Base-by-base conservation (phyloP, 2,888 invertebrate genomes). In the Belgica antarctica region DNA sequence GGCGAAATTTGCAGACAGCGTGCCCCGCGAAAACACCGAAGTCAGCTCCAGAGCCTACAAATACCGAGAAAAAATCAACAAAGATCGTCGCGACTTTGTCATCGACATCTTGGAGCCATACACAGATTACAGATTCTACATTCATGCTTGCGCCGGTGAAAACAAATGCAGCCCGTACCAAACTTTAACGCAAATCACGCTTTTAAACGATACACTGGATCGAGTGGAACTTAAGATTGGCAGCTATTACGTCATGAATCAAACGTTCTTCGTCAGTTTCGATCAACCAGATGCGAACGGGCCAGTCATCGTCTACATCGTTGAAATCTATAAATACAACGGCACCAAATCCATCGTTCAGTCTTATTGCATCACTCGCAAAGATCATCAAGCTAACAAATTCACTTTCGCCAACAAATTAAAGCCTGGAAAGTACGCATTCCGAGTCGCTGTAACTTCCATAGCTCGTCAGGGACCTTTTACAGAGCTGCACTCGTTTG, bases 241-340 rank as follows among this genome's bases (percentile, higher is more conserved):
- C 12, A 70, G 72, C 0, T 72, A 22, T 8, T 2, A 59, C 3
- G 36, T 22, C 7, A 52, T 7, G 22, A 47, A 10, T 4, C 2
- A n/a, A 73, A 5, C 71, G 74, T 15, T 71, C 27, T 10, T n/a
- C 12, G 19, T 84, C 1, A 73, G 73, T 2, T 90, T 90, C 89
- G 77, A 78, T 0, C 80, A 84, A 72, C 89, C 89, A n/a, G 72
- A 81, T 24, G 87, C 89, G 0, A 91, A 90, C 75, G 86, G 87
- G 0, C 75, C 85, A 1, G 83, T 88, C 4, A 79, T 89, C 5
- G 82, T 84, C 0, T 90, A 88, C 75, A 81, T 82, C 22, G 76
- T 88, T 10, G 82, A 85, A 72, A 84, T 85, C 74, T 81, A 80
- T 71, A 78, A 78, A 70, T 71, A 75, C 1, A 78, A 80, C 62